A percentile compares a stretch with the other conserved stretches of the same genome.
Evolutionary conservation across 2,797 vertebrate species (phyloP).

Genomic region (Novumbra hubbsi): DNA sequence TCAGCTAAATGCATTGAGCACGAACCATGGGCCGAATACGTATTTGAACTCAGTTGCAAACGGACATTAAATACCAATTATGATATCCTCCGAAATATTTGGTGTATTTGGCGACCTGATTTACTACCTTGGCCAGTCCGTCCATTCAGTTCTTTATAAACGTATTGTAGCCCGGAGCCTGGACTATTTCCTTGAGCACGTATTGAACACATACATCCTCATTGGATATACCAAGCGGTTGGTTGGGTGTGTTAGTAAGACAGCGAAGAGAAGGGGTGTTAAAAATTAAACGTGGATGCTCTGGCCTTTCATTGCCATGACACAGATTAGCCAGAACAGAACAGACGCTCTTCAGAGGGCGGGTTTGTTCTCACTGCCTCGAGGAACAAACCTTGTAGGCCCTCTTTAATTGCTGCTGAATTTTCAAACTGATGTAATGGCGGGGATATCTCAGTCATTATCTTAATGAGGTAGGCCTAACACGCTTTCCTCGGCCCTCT

Average conservation of each 20-base stretch:
- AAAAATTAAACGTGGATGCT: constrained; percentile 79
- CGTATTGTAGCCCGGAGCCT: background rate
- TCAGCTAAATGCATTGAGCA: background rate
- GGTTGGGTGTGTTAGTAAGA: constrained; percentile 34
- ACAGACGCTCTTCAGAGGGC: constrained; percentile 82
- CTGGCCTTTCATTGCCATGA: constrained; percentile 80
- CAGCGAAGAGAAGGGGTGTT: constrained; percentile 51
- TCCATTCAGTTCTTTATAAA: constrained; percentile 5
- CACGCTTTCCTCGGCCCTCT: constrained; percentile 91
- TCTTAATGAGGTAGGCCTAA: constrained; percentile 98
- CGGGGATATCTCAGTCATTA: constrained; percentile 95
- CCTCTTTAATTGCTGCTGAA: constrained; percentile 95
- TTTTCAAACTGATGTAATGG: constrained; percentile 93
- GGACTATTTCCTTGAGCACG: constrained; percentile 37
- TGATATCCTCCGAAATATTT: background rate
- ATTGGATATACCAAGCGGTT: constrained; percentile 50
- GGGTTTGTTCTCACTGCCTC: constrained; percentile 75
- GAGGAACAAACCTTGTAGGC: constrained; percentile 85
- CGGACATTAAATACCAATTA: background rate
- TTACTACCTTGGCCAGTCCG: constrained; percentile 12
- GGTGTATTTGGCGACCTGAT: background rate
- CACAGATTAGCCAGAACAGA: constrained; percentile 81
- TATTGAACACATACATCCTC: constrained; percentile 14
- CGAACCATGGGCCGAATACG: background rate
- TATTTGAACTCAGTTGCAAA: background rate